Evolutionary conservation across 2,113 vertebrate species (phyloP).

Genomic region (Brachypodius melanocephalos): DNA sequence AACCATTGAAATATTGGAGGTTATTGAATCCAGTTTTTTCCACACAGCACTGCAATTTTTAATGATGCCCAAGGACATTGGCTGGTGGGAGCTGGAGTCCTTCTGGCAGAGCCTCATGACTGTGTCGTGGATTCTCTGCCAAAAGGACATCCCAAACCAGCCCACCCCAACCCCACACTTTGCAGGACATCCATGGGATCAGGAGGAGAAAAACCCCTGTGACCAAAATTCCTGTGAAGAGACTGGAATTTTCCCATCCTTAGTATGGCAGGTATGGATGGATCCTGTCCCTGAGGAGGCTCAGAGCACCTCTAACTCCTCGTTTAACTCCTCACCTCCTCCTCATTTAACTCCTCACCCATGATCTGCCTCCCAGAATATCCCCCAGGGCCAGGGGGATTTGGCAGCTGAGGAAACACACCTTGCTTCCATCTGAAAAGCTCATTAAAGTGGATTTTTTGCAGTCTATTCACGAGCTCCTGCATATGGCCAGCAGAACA

Average conservation of each 20-base stretch:
- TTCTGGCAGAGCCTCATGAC: not conserved
- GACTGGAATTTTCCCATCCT: not conserved
- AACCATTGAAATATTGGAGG: not conserved
- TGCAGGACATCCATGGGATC: not conserved
- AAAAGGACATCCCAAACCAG: not conserved
- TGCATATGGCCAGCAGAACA: not conserved
- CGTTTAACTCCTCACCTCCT: not conserved
- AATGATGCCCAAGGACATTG: not conserved
- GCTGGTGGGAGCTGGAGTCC: not conserved
- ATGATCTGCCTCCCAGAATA: not conserved
- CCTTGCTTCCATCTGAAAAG: not conserved
- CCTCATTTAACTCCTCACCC: not conserved
- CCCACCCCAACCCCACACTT: not conserved
- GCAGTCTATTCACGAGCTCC: not conserved
- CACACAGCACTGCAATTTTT: not conserved
- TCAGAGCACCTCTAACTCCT: not conserved
- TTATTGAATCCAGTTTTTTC: not conserved
- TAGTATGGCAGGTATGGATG: not conserved
- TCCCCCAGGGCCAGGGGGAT: not conserved
- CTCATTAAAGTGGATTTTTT: not conserved
- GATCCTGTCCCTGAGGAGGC: not conserved
- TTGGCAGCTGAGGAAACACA: not conserved
- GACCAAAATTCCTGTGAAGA: not conserved
- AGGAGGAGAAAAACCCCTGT: not conserved
- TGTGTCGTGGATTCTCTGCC: not conserved